Evolutionary conservation across 2,888 invertebrate species (phyloP), one percentile per base, ranked within the genome.

Genomic region (Seira sanloemensis): DNA sequence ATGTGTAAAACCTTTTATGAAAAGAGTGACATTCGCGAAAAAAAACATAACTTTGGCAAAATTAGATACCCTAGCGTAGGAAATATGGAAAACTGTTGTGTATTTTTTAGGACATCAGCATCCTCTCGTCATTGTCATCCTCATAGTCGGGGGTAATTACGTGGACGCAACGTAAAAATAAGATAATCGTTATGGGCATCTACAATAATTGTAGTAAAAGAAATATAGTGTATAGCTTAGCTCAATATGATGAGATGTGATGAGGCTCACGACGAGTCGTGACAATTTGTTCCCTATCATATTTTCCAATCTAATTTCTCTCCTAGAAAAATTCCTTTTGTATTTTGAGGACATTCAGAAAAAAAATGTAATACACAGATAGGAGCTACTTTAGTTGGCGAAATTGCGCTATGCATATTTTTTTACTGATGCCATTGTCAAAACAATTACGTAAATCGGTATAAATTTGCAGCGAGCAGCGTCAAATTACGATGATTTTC

Each of bases 241-340:
- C 16, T 50, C 37, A 37, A 37, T 37, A 37, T 37, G 4, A 37
- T 50, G 50, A 2, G n/a, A 2, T 50, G 50, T 50, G 50, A 18
- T 7, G 37, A 50, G n/a, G n/a, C 50, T 50, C 50, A 50, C 50
- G 50, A 50, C n/a, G 12, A 50, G 50, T 50, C 50, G 50, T 50
- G 50, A 50, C 50, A 50, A 50, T 50, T 50, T n/a, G n/a, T 50
- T 50, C 50, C 50, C 50, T 50, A 50, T 50, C 50, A 50, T 50
- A 2, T 16, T 50, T 7, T 50, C 50, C 50, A 50, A 50, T 50
- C 50, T 50, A 37, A 37, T 50, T 12, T 12, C 2, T 50, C 16
- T 50, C 5, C 12, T 50, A 18, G 12, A 50, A 50, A 50, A 50
- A 50, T 50, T n/a, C n/a, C n/a, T 50, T n/a, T 12, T n/a, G 50